Percentiles rank a stretch among this genome's conserved stretches.
Conservation (phyloP, 2,113 vertebrate genomes). For the Sisor rabdophorus region DNA sequence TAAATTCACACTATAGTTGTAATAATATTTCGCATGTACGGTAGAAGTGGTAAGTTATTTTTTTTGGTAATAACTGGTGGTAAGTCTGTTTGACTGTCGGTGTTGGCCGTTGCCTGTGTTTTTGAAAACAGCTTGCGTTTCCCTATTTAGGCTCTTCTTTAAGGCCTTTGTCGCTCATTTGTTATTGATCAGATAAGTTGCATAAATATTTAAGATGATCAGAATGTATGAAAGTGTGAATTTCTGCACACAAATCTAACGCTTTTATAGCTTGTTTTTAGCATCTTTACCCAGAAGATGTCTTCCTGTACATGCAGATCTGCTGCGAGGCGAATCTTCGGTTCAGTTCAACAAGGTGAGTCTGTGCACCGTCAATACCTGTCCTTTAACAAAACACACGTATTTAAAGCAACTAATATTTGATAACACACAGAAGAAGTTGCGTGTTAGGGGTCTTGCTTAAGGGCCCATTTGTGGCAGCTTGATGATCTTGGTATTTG, state of each 20-base stretch:
- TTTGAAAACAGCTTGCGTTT: not conserved
- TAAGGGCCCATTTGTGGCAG: no score
- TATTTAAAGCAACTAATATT: no score
- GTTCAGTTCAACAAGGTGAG: slow-evolving; percentile 68
- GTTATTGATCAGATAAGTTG: not conserved
- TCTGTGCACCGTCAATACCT: not conserved
- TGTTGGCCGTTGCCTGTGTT: not conserved
- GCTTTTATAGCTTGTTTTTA: slow-evolving; percentile 7
- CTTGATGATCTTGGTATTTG: no score
- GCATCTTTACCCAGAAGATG: slow-evolving; percentile 56
- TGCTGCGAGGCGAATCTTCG: slow-evolving; percentile 65
- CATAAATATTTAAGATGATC: not conserved
- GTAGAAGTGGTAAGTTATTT: not conserved
- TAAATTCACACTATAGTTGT: not conserved
- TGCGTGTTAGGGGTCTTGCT: no score
- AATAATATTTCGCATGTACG: not conserved
- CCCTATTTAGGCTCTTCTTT: not conserved
- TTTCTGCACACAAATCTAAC: not conserved
- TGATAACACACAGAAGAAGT: no score
- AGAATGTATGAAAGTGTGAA: not conserved
- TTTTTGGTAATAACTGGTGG: no score
- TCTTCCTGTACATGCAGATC: slow-evolving; percentile 67
- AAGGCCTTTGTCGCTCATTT: not conserved
- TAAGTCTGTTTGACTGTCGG: not conserved
- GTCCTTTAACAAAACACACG: not conserved